Conservation (phyloP, 2,888 invertebrate species). For the Spialia ferax region DNA sequence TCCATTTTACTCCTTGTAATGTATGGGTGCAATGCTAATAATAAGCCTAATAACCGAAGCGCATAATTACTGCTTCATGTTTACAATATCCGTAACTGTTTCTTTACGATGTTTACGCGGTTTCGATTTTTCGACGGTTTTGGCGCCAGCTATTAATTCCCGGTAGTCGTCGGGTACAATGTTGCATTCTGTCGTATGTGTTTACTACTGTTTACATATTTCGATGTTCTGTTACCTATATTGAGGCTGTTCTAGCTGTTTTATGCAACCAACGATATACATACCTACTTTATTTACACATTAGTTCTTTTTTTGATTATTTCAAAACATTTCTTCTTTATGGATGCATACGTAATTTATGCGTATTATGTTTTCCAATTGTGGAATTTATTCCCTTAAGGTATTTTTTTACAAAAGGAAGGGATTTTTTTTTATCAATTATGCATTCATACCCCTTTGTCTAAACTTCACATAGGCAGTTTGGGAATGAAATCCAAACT, state of each 20-base stretch:
- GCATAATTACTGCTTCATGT: conserved; percentile 30
- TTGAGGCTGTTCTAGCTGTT: too few relatives aligned
- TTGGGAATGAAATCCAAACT: neutral
- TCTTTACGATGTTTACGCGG: conserved; percentile 45
- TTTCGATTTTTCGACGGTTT: conserved; percentile 33
- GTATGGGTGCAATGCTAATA: conserved; percentile 29
- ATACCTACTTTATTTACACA: too few relatives aligned
- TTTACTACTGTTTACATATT: too few relatives aligned
- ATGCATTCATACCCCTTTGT: neutral
- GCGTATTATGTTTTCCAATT: too few relatives aligned
- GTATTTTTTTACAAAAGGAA: too few relatives aligned
- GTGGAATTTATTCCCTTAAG: too few relatives aligned
- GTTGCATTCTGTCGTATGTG: conserved; percentile 1
- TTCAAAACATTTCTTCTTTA: too few relatives aligned
- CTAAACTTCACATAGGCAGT: neutral
- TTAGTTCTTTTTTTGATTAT: too few relatives aligned
- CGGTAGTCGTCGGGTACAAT: neutral
- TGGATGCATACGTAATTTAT: too few relatives aligned
- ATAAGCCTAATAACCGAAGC: conserved; percentile 23
- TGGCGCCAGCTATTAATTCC: conserved; percentile 14
- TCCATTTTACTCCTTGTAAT: conserved; percentile 4
- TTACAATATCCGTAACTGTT: conserved; percentile 23
- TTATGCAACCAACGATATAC: too few relatives aligned
- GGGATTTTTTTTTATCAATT: too few relatives aligned
- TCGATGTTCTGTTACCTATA: too few relatives aligned